Conservation (phyloP, 2,888 invertebrate species). For the Lasius fuliginosus region DNA sequence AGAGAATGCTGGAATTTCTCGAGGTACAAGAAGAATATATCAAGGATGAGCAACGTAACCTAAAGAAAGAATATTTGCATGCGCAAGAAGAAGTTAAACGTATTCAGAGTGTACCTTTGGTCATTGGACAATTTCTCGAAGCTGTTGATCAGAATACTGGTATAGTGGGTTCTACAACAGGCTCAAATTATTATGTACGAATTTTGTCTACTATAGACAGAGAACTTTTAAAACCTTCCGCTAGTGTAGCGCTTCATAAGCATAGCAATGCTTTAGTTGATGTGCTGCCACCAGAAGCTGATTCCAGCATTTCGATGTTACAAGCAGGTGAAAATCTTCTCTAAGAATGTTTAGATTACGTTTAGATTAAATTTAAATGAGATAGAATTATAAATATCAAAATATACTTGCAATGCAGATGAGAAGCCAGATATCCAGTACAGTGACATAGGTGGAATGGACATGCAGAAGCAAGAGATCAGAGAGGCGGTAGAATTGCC, state of each 20-base stretch:
- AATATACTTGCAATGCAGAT: conserved; percentile 87
- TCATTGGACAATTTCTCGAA: conserved; percentile 99
- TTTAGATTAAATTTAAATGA: background rate
- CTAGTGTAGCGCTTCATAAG: conserved; percentile 99
- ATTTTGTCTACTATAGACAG: conserved; percentile 99
- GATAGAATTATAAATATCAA: background rate
- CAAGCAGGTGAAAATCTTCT: conserved; percentile 90
- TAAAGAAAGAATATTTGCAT: conserved; percentile 99
- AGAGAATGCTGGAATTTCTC: conserved; percentile 98
- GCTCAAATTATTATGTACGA: conserved; percentile 99
- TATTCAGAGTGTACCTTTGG: conserved; percentile 99
- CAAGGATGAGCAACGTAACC: conserved; percentile 99
- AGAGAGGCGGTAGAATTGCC: conserved; percentile 99
- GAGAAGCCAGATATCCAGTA: conserved; percentile 99
- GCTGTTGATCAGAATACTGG: conserved; percentile 99
- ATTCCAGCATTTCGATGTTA: conserved; percentile 99
- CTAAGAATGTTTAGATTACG: background rate
- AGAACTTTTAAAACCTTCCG: conserved; percentile 98
- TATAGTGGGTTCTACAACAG: conserved; percentile 99
- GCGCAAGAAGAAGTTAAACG: conserved; percentile 99
- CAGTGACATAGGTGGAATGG: conserved; percentile 99
- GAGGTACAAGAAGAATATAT: conserved; percentile 99
- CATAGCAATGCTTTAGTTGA: conserved; percentile 99
- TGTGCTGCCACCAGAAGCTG: conserved; percentile 99
- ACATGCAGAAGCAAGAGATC: conserved; percentile 99